A percentile compares a stretch with the other conserved stretches of the same genome.
These are phyloP conservation scores for Dyspetes luteomarginatus DNA, from an alignment of 2,888 invertebrate genomes.

Conservation along the genomic window DNA sequence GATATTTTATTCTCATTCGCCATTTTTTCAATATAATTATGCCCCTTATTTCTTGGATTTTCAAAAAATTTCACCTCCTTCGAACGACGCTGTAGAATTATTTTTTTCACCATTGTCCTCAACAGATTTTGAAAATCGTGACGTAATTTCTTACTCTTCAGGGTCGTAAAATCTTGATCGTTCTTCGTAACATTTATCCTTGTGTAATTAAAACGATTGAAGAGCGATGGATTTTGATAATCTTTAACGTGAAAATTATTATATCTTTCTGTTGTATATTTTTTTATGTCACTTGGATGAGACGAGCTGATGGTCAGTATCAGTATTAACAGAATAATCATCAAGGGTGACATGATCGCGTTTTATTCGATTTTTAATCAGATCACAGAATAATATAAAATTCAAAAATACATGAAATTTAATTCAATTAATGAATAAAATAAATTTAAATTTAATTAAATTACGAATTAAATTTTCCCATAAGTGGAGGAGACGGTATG, in stretches of 20 bases:
- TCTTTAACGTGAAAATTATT: neutral
- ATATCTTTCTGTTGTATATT: neutral
- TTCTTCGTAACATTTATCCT: neutral
- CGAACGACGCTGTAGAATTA: conserved; percentile 30
- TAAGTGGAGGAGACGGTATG: conserved; percentile 20
- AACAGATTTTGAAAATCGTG: conserved; percentile 46
- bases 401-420: no score
- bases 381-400: neutral
- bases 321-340: conserved; percentile 51
- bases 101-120: conserved; percentile 39
- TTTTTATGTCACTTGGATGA: neutral
- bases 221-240: neutral
- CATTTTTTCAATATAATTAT: neutral
- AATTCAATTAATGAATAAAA: no score
- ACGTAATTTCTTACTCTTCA: conserved; percentile 22
- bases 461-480: neutral
- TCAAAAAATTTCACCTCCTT: conserved; percentile 4
- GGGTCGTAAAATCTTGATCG: neutral
- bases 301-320: conserved; percentile 27
- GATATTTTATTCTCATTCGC: conserved; percentile 15
- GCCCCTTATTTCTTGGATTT: neutral
- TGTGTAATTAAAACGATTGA: neutral
- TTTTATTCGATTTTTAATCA: conserved; percentile 20
- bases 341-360: conserved; percentile 45
- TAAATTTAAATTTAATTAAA: no score